Evolutionary conservation across 2,113 vertebrate species (phyloP).

Genomic region (Eubucco bourcierii): DNA sequence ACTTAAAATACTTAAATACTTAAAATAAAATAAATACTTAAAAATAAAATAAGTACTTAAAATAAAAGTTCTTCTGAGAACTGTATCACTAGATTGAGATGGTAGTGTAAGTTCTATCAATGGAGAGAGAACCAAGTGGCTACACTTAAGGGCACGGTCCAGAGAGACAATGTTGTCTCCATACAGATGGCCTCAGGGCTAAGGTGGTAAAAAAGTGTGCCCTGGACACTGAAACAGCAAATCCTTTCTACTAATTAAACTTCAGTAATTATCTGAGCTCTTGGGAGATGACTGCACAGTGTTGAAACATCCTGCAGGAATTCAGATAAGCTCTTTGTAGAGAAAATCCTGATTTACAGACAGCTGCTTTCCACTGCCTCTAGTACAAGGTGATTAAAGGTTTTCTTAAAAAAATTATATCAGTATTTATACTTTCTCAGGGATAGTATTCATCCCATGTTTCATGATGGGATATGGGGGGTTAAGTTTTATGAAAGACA

Average conservation of each 20-base stretch:
- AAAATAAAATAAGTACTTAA: too few species aligned
- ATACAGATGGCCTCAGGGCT: not conserved
- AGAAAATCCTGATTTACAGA: not conserved
- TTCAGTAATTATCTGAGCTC: not conserved
- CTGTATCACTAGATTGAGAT: not conserved
- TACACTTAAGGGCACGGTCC: not conserved
- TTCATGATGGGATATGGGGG: accelerated
- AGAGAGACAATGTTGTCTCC: not conserved
- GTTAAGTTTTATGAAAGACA: not conserved
- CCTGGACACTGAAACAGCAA: not conserved
- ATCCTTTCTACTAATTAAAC: not conserved
- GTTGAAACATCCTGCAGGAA: not conserved
- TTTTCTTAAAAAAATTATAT: not conserved
- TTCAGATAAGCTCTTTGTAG: not conserved
- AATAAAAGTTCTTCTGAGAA: not conserved
- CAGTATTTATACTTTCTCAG: not conserved
- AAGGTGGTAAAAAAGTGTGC: not conserved
- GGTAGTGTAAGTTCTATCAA: not conserved
- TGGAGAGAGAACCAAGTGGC: not conserved
- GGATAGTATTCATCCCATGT: not conserved
- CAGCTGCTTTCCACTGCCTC: not conserved
- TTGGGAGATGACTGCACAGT: not conserved
- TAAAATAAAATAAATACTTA: too few species aligned
- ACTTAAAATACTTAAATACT: not conserved
- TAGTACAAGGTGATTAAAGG: not conserved